phyloP scores from a whole-genome alignment of 1,140 invertebrate genomes.

The Calliphora vicina region DNA sequence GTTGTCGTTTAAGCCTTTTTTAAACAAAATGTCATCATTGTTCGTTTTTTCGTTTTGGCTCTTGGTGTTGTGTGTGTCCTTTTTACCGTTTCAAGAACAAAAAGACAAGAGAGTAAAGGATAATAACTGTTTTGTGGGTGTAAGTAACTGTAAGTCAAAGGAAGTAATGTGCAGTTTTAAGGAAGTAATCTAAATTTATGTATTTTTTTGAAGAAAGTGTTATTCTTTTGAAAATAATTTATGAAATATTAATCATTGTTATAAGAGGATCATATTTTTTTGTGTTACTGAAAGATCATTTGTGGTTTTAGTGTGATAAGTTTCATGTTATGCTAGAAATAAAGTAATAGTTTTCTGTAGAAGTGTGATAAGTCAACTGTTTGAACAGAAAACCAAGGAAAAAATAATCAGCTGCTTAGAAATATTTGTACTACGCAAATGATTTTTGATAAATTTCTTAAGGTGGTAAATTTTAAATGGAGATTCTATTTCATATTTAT shows the following conservation, averaged over 20 bases:
- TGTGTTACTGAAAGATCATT: neutral
- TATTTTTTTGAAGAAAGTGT: neutral
- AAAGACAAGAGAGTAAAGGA: neutral
- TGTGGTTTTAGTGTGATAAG: neutral
- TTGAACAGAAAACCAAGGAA: no score
- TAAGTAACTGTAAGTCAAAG: neutral
- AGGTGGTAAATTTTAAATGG: no score
- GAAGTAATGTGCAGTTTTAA: neutral
- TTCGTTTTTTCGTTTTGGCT: neutral
- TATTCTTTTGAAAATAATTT: slow-evolving; percentile 6
- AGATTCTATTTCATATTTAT: no score
- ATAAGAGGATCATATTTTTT: neutral
- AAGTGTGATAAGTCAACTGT: no score
- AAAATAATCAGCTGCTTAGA: no score
- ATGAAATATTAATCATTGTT: neutral
- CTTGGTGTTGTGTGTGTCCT: neutral
- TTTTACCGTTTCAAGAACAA: neutral
- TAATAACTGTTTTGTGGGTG: slow-evolving; percentile 4
- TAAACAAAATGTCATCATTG: neutral
- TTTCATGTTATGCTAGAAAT: neutral
- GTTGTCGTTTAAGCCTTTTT: slow-evolving; percentile 23
- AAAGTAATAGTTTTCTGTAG: no score
- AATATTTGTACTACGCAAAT: no score
- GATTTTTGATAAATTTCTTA: no score
- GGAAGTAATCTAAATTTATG: neutral